Conservation (phyloP, 2,113 vertebrate genomes). For the Lycaon pictus region DNA sequence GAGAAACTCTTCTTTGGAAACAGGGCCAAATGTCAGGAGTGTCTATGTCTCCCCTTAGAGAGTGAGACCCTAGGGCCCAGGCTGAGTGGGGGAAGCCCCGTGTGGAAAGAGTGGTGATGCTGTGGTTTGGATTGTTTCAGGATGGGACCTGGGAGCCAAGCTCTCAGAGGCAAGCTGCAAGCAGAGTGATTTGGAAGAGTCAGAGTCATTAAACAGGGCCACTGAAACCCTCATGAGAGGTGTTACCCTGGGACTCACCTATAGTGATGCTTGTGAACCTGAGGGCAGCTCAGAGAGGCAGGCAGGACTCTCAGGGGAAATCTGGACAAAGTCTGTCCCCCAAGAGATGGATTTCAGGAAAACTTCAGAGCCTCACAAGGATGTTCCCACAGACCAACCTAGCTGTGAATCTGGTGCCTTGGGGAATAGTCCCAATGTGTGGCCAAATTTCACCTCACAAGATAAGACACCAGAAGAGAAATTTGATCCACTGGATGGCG, state of each 20-base stretch:
- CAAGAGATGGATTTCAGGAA: not conserved
- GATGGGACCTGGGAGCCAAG: not conserved
- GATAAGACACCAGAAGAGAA: not conserved
- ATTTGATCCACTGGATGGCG: fast-evolving
- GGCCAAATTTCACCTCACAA: not conserved
- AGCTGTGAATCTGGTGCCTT: not conserved
- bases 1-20: not conserved
- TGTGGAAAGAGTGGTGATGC: not conserved
- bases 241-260: not conserved
- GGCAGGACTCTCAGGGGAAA: not conserved
- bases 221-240: not conserved
- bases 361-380: not conserved
- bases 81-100: not conserved
- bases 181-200: not conserved
- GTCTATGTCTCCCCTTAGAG: not conserved
- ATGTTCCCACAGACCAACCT: not conserved
- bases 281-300: not conserved
- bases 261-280: not conserved
- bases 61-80: not conserved
- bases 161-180: not conserved
- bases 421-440: fast-evolving
- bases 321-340: not conserved
- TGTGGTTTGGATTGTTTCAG: constrained; percentile 30
- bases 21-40: not conserved
- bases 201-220: not conserved